Conservation (phyloP, 1,140 invertebrate genomes). For the Chrysoperla carnea region DNA sequence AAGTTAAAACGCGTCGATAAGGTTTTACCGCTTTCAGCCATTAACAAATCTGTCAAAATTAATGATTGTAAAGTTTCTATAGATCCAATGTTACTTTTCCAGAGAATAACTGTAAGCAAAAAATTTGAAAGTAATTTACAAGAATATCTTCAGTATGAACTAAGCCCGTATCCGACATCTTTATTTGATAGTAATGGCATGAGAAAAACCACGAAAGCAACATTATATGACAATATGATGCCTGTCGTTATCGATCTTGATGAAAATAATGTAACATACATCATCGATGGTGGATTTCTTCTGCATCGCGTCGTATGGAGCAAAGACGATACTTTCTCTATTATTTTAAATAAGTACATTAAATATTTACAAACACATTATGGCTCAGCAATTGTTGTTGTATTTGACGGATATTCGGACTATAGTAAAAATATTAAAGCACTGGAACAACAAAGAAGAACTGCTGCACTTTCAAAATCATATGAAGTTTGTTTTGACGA, state of each 20-base stretch:
- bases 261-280: constrained; percentile 17
- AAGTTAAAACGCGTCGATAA: constrained; percentile 9
- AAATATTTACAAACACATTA: constrained; percentile 6
- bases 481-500: constrained; percentile 16
- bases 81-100: constrained; percentile 21
- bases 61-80: constrained; percentile 16
- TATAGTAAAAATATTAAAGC: constrained; percentile 8
- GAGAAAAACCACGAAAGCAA: constrained; percentile 19
- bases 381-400: constrained; percentile 9
- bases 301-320: constrained; percentile 12
- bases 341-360: constrained; percentile 9
- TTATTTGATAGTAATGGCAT: constrained; percentile 22
- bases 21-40: constrained; percentile 11
- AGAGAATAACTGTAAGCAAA: constrained; percentile 19
- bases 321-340: constrained; percentile 8
- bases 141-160: constrained; percentile 21
- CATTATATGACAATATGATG: constrained; percentile 17
- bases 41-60: constrained; percentile 8
- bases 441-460: constrained; percentile 11
- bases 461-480: constrained; percentile 5
- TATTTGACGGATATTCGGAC: constrained; percentile 16
- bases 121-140: constrained; percentile 12
- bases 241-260: constrained; percentile 13
- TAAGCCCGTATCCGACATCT: constrained; percentile 19
- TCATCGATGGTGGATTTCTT: constrained; percentile 16